Conservation (phyloP, 2,797 vertebrate genomes). For the Trachurus trachurus region DNA sequence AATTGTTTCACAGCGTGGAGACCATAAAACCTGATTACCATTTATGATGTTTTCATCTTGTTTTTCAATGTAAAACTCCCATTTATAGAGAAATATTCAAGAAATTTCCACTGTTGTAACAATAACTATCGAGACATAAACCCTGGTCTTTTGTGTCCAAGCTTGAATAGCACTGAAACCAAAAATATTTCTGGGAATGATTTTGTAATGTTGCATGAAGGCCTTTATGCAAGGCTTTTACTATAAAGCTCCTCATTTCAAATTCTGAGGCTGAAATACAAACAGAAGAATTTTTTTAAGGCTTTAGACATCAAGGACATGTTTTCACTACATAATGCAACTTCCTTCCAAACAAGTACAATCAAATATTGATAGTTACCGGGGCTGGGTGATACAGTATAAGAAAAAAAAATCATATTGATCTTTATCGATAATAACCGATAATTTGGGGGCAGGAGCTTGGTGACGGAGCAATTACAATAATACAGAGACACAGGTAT, state of each 20-base stretch:
- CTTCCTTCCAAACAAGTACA: too few relatives aligned
- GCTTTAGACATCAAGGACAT: neutral
- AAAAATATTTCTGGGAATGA: neutral
- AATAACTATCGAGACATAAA: neutral
- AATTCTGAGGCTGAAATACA: neutral
- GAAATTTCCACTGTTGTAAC: neutral
- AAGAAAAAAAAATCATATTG: too few relatives aligned
- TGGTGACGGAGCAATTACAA: too few relatives aligned
- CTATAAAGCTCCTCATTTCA: neutral
- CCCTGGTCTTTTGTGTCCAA: neutral
- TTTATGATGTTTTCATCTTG: too few relatives aligned
- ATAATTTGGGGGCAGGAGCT: too few relatives aligned
- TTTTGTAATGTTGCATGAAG: neutral
- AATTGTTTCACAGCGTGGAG: neutral
- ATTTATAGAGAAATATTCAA: neutral
- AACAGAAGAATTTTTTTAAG: neutral
- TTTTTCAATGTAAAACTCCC: too few relatives aligned
- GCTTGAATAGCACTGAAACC: neutral
- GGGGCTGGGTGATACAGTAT: too few relatives aligned
- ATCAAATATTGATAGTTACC: too few relatives aligned
- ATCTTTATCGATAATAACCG: too few relatives aligned
- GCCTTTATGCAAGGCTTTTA: neutral
- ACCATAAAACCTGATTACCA: too few relatives aligned
- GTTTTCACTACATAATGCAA: too few relatives aligned
- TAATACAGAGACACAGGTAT: too few relatives aligned